Conservation (phyloP, 2,113 vertebrate genomes). For the Ibidorhyncha struthersii region DNA sequence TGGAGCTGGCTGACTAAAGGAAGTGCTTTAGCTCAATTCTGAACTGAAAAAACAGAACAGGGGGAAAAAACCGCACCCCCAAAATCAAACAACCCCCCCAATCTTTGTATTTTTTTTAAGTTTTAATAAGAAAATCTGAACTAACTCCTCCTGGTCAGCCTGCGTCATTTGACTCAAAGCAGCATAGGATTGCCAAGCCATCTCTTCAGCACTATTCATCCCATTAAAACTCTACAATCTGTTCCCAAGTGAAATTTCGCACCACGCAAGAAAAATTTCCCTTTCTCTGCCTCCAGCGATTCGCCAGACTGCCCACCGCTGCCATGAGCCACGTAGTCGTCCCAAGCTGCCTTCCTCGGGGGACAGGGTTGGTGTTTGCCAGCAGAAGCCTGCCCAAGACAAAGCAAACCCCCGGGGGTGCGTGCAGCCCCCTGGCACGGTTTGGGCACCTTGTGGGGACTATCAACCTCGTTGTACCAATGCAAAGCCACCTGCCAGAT, state of each 20-base stretch:
- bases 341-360: neutral
- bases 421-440: accelerated
- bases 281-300: neutral
- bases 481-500: neutral
- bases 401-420: accelerated
- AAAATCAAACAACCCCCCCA: neutral
- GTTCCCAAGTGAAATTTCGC: neutral
- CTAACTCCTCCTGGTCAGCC: neutral
- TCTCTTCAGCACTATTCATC: neutral
- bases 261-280: neutral
- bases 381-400: neutral
- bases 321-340: accelerated
- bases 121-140: neutral
- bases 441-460: neutral
- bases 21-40: neutral
- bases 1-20: neutral
- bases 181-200: neutral
- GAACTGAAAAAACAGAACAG: neutral
- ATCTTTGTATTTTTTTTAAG: neutral
- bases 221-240: neutral
- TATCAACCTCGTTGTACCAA: accelerated
- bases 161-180: neutral
- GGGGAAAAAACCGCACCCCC: neutral
- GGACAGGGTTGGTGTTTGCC: neutral
- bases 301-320: neutral